Evolutionary conservation across 1,140 invertebrate genomes (phyloP), one percentile per base, ranked within the genome.

Genomic region (Pseudomyrmex concolor): DNA sequence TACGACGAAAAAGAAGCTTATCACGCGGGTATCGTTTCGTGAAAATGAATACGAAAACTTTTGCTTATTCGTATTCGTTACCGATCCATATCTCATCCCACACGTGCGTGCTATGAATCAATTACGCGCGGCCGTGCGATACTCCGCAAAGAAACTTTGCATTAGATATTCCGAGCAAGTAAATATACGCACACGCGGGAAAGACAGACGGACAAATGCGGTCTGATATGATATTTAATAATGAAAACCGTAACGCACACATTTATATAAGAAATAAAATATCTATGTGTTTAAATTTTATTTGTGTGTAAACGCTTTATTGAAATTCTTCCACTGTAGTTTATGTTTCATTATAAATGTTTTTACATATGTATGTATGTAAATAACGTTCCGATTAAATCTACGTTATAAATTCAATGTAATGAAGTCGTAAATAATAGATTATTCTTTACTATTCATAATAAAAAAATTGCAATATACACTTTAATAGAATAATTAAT

Each of bases 81-180:
- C 51, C 54, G 63, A 68, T 78, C 63, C 64, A 51, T 70, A 67
- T 67, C 62, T 70, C 54, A 68, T 45, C 63, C 63, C 54, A 15
- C 64, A 15, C 4, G 66, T 50, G 76, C 76, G 54, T 59, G 76
- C 43, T 34, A 15, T 25, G 76, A 59, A 59, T 70, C 76, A 78
- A 78, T 78, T 78, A 78, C 64, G 43, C 34, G 34, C 63, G 63
- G 51, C 8, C 43, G 54, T 57, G 45, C 43, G 34, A 78, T 78
- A 48, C 43, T 70, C 64, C 25, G 51, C 51, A 57, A 78, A 78
- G 76, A 78, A 78, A 45, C 13, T 12, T 48, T 68, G 43, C 51
- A 59, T 78, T 70, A 70, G 64, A 70, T 78, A 78, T 70, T 70
- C 76, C 64, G 51, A 70, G 76, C 64, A 19, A 78, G 62, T 34